Base-by-base conservation (phyloP, 2,888 invertebrate genomes). In the Spilosoma lubricipeda region DNA sequence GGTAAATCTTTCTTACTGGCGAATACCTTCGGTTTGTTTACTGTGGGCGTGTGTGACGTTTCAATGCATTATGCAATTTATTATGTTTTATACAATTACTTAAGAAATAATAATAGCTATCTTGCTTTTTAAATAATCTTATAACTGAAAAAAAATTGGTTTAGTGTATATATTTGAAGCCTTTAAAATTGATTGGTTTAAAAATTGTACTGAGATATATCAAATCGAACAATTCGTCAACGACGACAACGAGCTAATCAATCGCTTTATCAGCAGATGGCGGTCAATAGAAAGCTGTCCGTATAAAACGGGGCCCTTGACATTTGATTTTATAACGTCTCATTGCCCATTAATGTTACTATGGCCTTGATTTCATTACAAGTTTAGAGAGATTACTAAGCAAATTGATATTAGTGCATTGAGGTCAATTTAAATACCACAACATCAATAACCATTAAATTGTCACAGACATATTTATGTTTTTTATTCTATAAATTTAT, bases 311-410 rank as follows among this genome's bases (percentile, higher is more conserved):
- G 36, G 27, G 27, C 48, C 66, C 66, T 71, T 71, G 65, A 71
- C 66, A 71, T 71, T 71, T 71, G 13, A 48, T 64, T 45, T 45
- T 65, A 67, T 42, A 71, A 71, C 36, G 59, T 64, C 42, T 39
- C 20, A 64, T 70, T 27, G 39, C 27, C 36, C 59, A 70, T 30
- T 48, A 18, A 71, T 33, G 48, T 33, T 18, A 36, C 70, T 70
- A 48, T 48, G 18, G 30, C 42, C 70, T 70, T 63, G 70, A 70
- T 70, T 70, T 33, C 8, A 27, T 70, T 42, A 70, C 59, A 39
- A 42, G n/a, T 27, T 59, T 59, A 23, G 56, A n/a, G 15, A 59
- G 42, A 70, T 42, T 69, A 5, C 23, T 20, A 42, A 42, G 63
- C 33, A 69, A n/a, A 18, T 48, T 45, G 9, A 30, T 48, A 48